Evolutionary conservation across 2,888 invertebrate genomes (phyloP), one percentile per base, ranked within the genome.

Genomic region (Papilio elwesi): DNA sequence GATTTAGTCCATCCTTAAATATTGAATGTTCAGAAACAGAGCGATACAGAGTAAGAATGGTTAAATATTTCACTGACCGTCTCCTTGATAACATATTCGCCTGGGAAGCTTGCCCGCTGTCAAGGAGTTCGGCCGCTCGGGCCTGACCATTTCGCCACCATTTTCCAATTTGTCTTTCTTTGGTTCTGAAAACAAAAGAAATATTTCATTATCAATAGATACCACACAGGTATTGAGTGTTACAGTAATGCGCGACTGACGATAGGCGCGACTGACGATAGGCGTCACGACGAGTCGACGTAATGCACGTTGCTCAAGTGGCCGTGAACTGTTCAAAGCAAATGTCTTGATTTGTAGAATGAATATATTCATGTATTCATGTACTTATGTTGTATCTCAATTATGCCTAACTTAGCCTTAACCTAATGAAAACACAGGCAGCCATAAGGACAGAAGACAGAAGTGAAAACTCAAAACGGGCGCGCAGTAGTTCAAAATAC

Each of bases 141-240:
- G 95, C 92, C 97, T 92, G 91, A 94, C 86, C 82, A 88, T 80
- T 81, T 92, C 91, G 79, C 90, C 92, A 82, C 95, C 95, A 86
- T 92, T 95, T 91, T 97, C 97, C 96, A 96, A 96, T 96, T 97
- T 97, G 95, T 97, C 97, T 96, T 97, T 97, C 95, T 97, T 97
- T 96, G 97, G 97, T 96, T 97, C 97, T 97, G 96, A 51, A 96
- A 96, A 85, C 78, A 88, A 89, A 86, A 81, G 76, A 80, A 81
- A 82, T 13, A 66, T 47, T 64, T 72, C 73, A 48, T 64, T 26
- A 53, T 48, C 43, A 12, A 66, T 66, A 65, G 36, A 57, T 59
- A 26, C 26, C 26, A 26, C 26, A 26, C 2, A 13, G 7, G 9
- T 38, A 9, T 62, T 38, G 13, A 49, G 13, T 49, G 49, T 13